Conservation (phyloP, 1,140 invertebrate genomes). For the Diplogasteroides magnus region DNA sequence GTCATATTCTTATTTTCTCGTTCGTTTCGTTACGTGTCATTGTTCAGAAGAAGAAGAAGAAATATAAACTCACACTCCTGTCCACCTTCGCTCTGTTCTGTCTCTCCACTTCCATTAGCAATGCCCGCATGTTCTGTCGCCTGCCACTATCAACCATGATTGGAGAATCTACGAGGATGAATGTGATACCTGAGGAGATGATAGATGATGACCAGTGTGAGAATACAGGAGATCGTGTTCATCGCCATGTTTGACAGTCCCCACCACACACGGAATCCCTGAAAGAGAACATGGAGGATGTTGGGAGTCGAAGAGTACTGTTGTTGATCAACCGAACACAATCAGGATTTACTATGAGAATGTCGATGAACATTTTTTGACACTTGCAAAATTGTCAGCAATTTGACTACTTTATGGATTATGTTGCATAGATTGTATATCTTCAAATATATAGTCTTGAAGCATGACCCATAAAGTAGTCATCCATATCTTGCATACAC, state of each 20-base stretch:
- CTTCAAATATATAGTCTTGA: too few relatives aligned
- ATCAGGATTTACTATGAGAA: too few relatives aligned
- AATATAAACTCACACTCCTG: conserved; percentile 10
- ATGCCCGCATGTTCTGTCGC: neutral
- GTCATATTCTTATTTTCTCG: neutral
- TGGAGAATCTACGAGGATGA: neutral
- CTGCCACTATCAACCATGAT: neutral
- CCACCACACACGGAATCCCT: conserved; percentile 16
- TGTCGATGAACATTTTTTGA: too few relatives aligned
- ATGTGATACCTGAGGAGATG: conserved; percentile 12
- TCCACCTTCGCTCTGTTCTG: conserved; percentile 13
- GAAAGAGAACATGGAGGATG: too few relatives aligned
- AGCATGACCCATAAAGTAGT: too few relatives aligned
- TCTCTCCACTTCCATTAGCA: conserved; percentile 4
- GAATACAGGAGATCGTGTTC: conserved; percentile 1
- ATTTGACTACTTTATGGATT: too few relatives aligned
- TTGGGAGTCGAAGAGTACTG: too few relatives aligned
- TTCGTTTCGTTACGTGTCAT: neutral
- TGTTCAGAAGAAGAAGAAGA: too few relatives aligned
- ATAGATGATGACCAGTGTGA: conserved; percentile 15
- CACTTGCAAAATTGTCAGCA: too few relatives aligned
- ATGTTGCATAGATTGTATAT: too few relatives aligned
- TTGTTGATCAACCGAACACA: too few relatives aligned
- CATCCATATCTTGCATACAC: too few relatives aligned
- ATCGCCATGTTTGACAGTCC: conserved; percentile 15